Conservation (phyloP, 2,113 vertebrate species). For the Xyrauchen texanus region DNA sequence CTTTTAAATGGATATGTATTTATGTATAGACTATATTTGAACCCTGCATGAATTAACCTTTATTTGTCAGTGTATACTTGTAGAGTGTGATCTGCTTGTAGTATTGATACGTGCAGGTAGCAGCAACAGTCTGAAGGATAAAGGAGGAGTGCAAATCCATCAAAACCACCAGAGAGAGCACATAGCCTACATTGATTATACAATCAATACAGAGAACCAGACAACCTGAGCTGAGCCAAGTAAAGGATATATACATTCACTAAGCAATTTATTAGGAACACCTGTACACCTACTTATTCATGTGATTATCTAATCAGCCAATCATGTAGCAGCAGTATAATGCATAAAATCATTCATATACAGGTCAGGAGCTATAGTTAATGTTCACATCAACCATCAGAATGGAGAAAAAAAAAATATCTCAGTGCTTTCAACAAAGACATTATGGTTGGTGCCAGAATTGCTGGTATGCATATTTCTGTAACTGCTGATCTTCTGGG, state of each 20-base stretch:
- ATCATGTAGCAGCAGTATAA: too few species aligned
- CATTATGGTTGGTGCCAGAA: too few species aligned
- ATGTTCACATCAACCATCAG: too few species aligned
- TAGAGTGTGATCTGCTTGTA: neutral
- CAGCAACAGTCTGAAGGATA: neutral
- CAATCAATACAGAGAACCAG: constrained; percentile 35
- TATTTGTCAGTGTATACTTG: neutral
- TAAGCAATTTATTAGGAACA: too few species aligned
- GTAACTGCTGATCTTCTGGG: too few species aligned
- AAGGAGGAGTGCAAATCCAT: constrained; percentile 15
- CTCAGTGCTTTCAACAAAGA: too few species aligned
- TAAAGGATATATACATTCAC: neutral
- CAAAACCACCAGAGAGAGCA: neutral
- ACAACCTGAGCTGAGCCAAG: constrained; percentile 12
- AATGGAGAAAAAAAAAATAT: too few species aligned
- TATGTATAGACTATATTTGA: neutral
- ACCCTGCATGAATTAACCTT: neutral
- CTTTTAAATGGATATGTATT: neutral
- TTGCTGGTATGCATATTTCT: too few species aligned
- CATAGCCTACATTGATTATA: neutral
- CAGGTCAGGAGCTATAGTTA: too few species aligned
- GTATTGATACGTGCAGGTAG: constrained; percentile 27
- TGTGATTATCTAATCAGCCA: too few species aligned
- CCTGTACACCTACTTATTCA: too few species aligned
- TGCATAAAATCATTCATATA: too few species aligned